Evolutionary conservation across 2,113 vertebrate species (phyloP), one percentile per base, ranked within the genome.

Genomic region (Excalfactoria chinensis): DNA sequence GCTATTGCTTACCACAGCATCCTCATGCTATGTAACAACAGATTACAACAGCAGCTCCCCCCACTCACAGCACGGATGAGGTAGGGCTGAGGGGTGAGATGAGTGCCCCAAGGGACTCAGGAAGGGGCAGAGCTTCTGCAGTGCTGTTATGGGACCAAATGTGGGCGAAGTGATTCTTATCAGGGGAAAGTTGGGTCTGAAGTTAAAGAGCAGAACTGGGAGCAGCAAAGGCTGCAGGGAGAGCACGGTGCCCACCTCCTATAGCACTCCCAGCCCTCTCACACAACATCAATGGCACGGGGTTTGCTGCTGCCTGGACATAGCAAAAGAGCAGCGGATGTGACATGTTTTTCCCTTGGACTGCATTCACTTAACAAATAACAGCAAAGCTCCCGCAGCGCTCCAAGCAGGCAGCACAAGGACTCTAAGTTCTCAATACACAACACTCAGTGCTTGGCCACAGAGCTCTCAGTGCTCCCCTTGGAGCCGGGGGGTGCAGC

Each of bases 281-380:
- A 55, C 5, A 2, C 6, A 32, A 79, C 44, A 23, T 1, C 3
- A 1, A 55, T 3, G 2, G 34, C 66, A 13, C 0, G 7, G 30
- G 15, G 6, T 4, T 9, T 34, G 49, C 74, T 76, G 51, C 41
- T 32, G 64, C 41, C 6, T 3, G 22, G 34, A 7, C 34, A 20
- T 11, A 0, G 67, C 49, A 32, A 83, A 26, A 20, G 3, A 7
- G 40, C 4, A 7, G 40, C 4, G 9, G 37, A 28, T 8, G n/a
- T 19, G 43, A 15, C 3, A 0, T 8, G 30, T 1, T 5, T 43
- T 28, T 48, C 58, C 41, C 55, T 81, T 22, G 10, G n/a, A 11
- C 3, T 37, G 19, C 1, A 9, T 22, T 73, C 44, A 9, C 30
- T 35, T 23, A 11, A 11, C 32, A 64, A 91, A 13, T 3, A 41